Percentiles rank a stretch among this genome's conserved stretches.
Conservation (phyloP, 2,888 invertebrate genomes). For the Heliconius hortense region DNA sequence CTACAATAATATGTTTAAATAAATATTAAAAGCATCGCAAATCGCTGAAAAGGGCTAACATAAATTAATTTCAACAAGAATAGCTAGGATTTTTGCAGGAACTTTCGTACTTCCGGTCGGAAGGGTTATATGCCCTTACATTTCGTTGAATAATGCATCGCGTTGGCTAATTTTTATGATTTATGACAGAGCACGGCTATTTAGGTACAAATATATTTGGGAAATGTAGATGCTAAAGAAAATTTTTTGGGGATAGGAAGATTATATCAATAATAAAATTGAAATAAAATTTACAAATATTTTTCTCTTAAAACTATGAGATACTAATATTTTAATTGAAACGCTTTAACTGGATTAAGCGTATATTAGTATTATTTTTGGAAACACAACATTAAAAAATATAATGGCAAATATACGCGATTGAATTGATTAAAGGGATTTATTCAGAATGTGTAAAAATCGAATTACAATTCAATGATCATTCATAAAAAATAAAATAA, state of each 20-base stretch:
- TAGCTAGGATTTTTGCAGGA: constrained; percentile 32
- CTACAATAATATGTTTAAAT: not conserved
- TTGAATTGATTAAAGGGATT: too few species aligned
- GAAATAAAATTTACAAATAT: not conserved
- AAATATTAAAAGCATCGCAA: constrained; percentile 5
- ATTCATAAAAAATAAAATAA: too few species aligned
- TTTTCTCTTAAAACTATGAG: not conserved
- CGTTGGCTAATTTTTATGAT: constrained; percentile 45
- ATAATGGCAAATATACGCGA: too few species aligned
- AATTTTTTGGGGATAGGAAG: not conserved
- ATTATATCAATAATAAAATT: not conserved
- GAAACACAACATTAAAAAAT: too few species aligned
- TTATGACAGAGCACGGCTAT: constrained; percentile 31
- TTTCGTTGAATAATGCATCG: constrained; percentile 46
- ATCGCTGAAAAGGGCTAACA: not conserved
- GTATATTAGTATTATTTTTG: too few species aligned
- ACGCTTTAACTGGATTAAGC: too few species aligned
- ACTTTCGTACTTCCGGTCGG: constrained; percentile 49
- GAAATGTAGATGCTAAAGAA: not conserved
- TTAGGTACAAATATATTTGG: not conserved
- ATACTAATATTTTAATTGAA: too few species aligned
- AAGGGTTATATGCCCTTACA: constrained; percentile 51
- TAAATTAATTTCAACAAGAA: constrained; percentile 26
- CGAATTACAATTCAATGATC: too few species aligned
- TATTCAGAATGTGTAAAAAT: too few species aligned